Evolutionary conservation across 2,888 invertebrate species (phyloP), one percentile per base, ranked within the genome.

Genomic region (Ctena decussata): DNA sequence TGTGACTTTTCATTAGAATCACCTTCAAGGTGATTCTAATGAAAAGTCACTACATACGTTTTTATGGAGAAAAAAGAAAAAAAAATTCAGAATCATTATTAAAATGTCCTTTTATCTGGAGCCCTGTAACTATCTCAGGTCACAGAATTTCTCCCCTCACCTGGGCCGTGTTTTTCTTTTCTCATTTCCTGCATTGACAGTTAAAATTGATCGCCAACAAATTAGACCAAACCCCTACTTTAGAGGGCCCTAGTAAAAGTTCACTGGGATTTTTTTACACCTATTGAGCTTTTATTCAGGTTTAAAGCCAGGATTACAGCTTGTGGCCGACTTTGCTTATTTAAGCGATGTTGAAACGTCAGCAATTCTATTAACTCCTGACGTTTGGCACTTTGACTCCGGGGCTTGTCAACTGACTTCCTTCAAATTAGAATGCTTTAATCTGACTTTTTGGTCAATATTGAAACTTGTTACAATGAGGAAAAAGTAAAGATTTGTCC

Each of bases 281-380:
- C 53, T 69, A 74, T 74, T 39, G 70, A 70, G 83, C 53, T 76
- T 75, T 69, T 76, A 73, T 83, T 69, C n/a, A 18, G 69, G 27
- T 57, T 83, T 70, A 79, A 83, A 79, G 75, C 35, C 30, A 18
- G 79, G 83, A 83, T 83, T 83, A 83, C 46, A 71, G 76, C 70
- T 79, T 60, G 72, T 75, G 79, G 74, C 69, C 76, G 78, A n/a
- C 69, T 69, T 78, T 79, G 69, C 76, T 57, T 76, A 76, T 76
- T 76, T 76, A 76, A 76, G 60, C 60, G 39, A 60, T 60, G 27
- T 35, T 76, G 76, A 76, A 76, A 76, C 30, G 76, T 76, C 76
- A 76, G 57, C 24, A 21, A 60, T 60, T 60, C 39, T 39, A 37
- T 60, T 76, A 41, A 76, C 60, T 60, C 39, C 53, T 75, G 75